phyloP scores from a whole-genome alignment of 2,888 invertebrate genomes.

The Iselma pallidipennis region DNA sequence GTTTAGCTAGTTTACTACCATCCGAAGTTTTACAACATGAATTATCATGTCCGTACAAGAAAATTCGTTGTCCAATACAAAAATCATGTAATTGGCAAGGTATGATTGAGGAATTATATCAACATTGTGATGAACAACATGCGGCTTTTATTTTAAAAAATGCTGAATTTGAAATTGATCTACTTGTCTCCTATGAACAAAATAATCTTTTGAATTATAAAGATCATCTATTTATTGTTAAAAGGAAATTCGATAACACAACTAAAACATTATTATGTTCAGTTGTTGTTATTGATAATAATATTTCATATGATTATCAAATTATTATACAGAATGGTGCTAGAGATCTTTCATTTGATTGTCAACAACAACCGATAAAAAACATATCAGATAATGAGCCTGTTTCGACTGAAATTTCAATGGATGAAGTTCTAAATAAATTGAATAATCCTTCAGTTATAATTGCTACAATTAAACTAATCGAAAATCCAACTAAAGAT shows the following conservation, averaged over 20 bases:
- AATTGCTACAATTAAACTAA: slow-evolving; percentile 31
- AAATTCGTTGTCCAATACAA: slow-evolving; percentile 34
- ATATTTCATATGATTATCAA: slow-evolving; percentile 18
- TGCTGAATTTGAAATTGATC: slow-evolving; percentile 44
- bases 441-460: slow-evolving; percentile 36
- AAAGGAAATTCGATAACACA: slow-evolving; percentile 33
- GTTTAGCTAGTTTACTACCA: slow-evolving; percentile 13
- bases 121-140: slow-evolving; percentile 45
- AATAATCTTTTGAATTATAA: slow-evolving; percentile 40
- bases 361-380: not conserved
- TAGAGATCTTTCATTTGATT: not conserved
- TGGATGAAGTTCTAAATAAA: slow-evolving; percentile 19
- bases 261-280: slow-evolving; percentile 38
- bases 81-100: slow-evolving; percentile 40
- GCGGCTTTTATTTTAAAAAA: slow-evolving; percentile 38
- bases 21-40: slow-evolving; percentile 32
- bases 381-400: not conserved
- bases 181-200: slow-evolving; percentile 42
- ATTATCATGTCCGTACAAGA: slow-evolving; percentile 31
- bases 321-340: slow-evolving; percentile 16
- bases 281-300: slow-evolving; percentile 31
- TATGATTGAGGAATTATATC: slow-evolving; percentile 32
- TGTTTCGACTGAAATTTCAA: slow-evolving; percentile 29
- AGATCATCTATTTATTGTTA: slow-evolving; percentile 43
- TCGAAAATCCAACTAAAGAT: not conserved